Evolutionary conservation across 2,113 vertebrate species (phyloP), one percentile per base, ranked within the genome.

Genomic region (Spermophilus dauricus): DNA sequence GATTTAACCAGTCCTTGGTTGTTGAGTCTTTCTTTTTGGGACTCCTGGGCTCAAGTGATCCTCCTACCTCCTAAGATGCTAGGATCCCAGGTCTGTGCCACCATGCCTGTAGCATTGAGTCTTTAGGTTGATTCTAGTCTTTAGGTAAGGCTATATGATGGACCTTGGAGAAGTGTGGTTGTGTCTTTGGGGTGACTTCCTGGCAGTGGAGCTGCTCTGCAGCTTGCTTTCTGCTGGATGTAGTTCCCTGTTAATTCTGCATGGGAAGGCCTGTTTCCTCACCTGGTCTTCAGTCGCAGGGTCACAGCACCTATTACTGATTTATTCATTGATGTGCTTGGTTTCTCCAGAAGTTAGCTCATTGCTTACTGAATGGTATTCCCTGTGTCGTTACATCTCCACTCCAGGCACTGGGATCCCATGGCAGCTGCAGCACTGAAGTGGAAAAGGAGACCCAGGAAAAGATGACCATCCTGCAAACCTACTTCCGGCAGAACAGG

Each of bases 341-440:
- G 32, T 42, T 89, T 91, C 69, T 85, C 58, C 30, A 32, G 34
- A 76, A 89, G 75, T 83, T 42, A 42, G n/a, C 58, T 91, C n/a
- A 8, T 7, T 48, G 76, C 56, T 84, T 91, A 53, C 16, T 51
- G 30, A 48, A 37, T 82, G 65, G 93, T 28, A 1, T 18, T 75
- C 28, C 70, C 18, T 95, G 51, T 86, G 87, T 91, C 72, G 30
- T 45, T 86, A 0, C 67, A 75, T 5, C 61, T 95, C 16, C 2
- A 9, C 65, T 91, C 3, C 39, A 99, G 99, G 99, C 99, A 0
- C 99, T 99, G 13, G 99, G 99, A 84, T 99, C 99, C 96, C 99
- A 99, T 28, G 99, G 99, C 86, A 99, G 99, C 97, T 99, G 99
- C 4, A 99, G 99, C 30, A 99, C 99, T 26, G 99, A 99, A 97